These are phyloP conservation scores for Darevskia nairensis DNA, from an alignment of 2,797 vertebrate species.

Conservation along the genomic window DNA sequence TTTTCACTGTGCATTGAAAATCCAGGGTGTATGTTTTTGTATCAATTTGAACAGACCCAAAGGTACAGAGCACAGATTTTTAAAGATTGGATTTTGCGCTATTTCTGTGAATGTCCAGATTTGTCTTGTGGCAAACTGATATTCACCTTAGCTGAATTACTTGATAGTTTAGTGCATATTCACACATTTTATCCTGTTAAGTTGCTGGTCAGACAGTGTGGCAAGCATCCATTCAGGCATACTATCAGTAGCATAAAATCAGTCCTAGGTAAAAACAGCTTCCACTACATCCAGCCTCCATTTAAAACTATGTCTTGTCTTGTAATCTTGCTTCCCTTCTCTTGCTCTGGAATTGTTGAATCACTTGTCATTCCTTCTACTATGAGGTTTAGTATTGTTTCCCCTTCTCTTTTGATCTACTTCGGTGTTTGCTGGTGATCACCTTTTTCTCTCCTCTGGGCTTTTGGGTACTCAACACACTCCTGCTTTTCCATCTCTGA, in stretches of 20 bases:
- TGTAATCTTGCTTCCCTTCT: constrained; percentile 13
- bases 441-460: constrained; percentile 69
- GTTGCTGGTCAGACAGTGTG: not conserved
- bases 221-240: not conserved
- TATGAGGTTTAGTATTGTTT: constrained; percentile 45
- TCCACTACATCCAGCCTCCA: constrained; percentile 43
- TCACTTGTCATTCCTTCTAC: not conserved
- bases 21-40: not conserved
- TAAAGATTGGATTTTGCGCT: not conserved
- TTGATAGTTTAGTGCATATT: not conserved
- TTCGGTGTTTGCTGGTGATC: constrained; percentile 53
- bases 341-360: constrained; percentile 18
- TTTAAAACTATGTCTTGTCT: constrained; percentile 54
- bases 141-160: constrained; percentile 13
- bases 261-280: not conserved
- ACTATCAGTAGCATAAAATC: not conserved
- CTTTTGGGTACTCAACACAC: constrained; percentile 79
- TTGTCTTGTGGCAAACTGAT: not conserved
- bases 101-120: not conserved
- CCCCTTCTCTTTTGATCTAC: constrained; percentile 9
- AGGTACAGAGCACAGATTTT: not conserved
- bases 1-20: not conserved
- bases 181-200: not conserved
- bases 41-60: not conserved
- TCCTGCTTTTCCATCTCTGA: constrained; percentile 83